Conservation (phyloP, 2,113 vertebrate genomes). For the Takifugu bimaculatus region DNA sequence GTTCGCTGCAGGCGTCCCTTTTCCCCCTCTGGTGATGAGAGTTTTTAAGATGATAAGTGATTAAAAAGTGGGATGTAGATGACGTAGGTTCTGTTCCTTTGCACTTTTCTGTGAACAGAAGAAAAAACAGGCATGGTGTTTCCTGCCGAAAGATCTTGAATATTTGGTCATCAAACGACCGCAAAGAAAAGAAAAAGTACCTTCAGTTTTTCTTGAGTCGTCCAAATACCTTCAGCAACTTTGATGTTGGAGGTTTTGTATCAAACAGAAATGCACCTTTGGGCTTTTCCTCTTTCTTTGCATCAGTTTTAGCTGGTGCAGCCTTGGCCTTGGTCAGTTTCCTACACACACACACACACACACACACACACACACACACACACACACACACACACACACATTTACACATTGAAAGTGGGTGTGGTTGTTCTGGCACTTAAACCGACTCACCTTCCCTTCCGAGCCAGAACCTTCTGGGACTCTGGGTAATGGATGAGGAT, state of each 20-base stretch:
- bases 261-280: constrained; percentile 74
- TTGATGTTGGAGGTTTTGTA: constrained; percentile 79
- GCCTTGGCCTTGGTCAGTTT: constrained; percentile 81
- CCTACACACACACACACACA: constrained; percentile 55
- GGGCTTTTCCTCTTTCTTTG: constrained; percentile 43
- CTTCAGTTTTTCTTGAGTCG: constrained; percentile 53
- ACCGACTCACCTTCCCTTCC: too few species aligned
- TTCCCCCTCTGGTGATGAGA: too few species aligned
- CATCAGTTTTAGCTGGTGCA: constrained; percentile 47
- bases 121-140: neutral
- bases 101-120: constrained; percentile 25
- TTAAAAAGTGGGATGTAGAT: neutral
- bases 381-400: too few species aligned
- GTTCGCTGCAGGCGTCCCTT: too few species aligned
- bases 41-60: neutral
- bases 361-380: neutral
- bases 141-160: too few species aligned
- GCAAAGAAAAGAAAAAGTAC: constrained; percentile 36
- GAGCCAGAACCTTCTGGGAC: too few species aligned
- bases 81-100: neutral
- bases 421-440: too few species aligned
- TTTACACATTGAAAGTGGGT: neutral
- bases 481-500: too few species aligned
- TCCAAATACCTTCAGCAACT: constrained; percentile 74
- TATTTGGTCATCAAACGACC: neutral